Percentiles rank a stretch among this genome's conserved stretches.
Evolutionary conservation across 2,797 vertebrate species (phyloP).

Genomic region (Setipinna tenuifilis): DNA sequence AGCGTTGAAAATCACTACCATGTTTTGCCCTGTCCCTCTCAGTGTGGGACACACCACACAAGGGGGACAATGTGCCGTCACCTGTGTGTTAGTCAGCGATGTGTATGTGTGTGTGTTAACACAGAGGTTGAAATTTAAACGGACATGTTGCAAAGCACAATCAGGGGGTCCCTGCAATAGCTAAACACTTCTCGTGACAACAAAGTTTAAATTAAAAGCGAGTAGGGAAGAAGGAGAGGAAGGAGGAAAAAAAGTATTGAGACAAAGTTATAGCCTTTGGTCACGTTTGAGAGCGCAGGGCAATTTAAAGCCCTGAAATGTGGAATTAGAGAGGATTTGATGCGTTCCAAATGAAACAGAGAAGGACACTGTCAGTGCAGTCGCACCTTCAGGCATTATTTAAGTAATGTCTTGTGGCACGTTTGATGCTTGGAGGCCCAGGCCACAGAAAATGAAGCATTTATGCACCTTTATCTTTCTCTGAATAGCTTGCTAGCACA

Average conservation of each 20-base stretch:
- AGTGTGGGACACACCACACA: conserved; percentile 62
- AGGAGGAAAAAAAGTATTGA: conserved; percentile 60
- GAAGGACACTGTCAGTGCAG: conserved; percentile 69
- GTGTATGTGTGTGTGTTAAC: conserved; percentile 41
- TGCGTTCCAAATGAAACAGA: conserved; percentile 77
- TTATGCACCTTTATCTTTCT: conserved; percentile 72
- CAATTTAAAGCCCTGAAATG: conserved; percentile 78
- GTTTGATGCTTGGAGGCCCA: conserved; percentile 70
- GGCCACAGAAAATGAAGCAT: conserved; percentile 72
- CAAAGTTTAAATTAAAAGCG: conserved; percentile 79
- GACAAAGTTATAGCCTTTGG: conserved; percentile 76
- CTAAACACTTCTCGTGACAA: conserved; percentile 30
- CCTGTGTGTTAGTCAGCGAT: neutral
- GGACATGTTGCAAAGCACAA: conserved; percentile 26
- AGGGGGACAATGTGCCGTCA: conserved; percentile 43
- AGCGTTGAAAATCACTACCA: conserved; percentile 54
- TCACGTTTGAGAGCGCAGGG: conserved; percentile 78
- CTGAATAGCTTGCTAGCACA: neutral
- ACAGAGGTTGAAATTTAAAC: conserved; percentile 28
- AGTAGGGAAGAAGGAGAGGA: conserved; percentile 60
- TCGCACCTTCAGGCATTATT: conserved; percentile 74
- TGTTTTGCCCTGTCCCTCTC: conserved; percentile 50
- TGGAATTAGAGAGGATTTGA: conserved; percentile 80
- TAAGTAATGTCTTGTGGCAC: conserved; percentile 79
- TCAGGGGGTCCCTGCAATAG: neutral